Conservation (phyloP, 1,140 invertebrate species). For the Ericerus pela region DNA sequence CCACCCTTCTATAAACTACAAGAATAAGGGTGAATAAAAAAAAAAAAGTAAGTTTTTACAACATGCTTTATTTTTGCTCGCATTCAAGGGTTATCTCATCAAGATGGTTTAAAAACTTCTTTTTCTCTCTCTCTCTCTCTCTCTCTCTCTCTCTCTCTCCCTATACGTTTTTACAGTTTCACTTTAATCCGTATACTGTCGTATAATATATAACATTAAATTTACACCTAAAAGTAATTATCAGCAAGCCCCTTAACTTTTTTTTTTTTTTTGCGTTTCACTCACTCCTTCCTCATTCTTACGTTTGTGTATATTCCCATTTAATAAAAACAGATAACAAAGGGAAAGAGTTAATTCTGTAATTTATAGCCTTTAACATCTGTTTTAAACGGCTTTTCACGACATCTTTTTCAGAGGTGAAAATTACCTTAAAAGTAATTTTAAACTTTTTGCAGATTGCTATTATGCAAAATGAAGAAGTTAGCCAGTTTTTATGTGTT, state of each 20-base stretch:
- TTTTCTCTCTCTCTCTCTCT: no score
- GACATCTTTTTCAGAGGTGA: constrained; percentile 12
- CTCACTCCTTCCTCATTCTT: neutral
- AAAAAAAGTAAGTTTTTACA: no score
- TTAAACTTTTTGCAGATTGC: constrained; percentile 1
- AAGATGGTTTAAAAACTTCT: no score
- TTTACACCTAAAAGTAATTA: neutral
- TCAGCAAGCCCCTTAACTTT: neutral
- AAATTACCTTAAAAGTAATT: constrained; percentile 9
- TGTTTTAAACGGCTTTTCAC: constrained; percentile 6
- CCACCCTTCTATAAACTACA: no score
- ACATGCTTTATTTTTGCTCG: no score
- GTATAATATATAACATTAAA: no score
- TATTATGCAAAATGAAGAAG: constrained; percentile 9
- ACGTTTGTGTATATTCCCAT: neutral
- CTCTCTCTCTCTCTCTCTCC: no score
- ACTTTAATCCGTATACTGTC: no score
- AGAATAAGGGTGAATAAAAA: no score
- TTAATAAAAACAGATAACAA: constrained; percentile 10
- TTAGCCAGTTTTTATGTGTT: neutral
- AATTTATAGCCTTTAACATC: constrained; percentile 10
- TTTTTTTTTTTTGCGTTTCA: neutral
- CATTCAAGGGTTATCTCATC: no score
- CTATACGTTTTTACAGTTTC: no score
- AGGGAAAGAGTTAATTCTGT: constrained; percentile 10